Percentiles rank a stretch among this genome's conserved stretches.
Conservation (phyloP, 1,140 invertebrate species). For the Leptinotarsa lineolata region DNA sequence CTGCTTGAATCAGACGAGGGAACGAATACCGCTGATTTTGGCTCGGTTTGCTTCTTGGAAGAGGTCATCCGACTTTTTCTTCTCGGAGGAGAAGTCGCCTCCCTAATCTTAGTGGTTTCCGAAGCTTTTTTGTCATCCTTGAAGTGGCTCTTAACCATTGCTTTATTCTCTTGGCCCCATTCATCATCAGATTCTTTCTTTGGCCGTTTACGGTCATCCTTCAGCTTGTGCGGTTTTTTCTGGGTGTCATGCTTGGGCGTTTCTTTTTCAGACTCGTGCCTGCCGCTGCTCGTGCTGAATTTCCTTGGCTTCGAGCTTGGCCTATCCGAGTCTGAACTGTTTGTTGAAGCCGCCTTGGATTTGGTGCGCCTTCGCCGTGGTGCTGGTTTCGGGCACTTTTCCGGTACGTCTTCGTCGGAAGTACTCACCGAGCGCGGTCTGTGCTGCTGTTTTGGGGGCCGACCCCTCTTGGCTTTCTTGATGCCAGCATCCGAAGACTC, state of each 20-base stretch:
- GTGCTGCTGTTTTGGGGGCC: conserved; percentile 36
- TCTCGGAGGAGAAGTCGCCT: conserved; percentile 48
- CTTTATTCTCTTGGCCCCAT: conserved; percentile 47
- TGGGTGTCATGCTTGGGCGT: conserved; percentile 19
- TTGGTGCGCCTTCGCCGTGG: conserved; percentile 37
- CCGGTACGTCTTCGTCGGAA: conserved; percentile 46
- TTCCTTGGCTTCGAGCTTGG: conserved; percentile 30
- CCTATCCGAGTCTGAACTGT: conserved; percentile 44
- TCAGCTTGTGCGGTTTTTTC: conserved; percentile 29
- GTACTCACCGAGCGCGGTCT: conserved; percentile 43
- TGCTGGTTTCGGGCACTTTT: conserved; percentile 40
- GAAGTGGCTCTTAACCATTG: conserved; percentile 41
- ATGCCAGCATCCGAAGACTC: conserved; percentile 34
- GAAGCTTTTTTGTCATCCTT: conserved; percentile 37
- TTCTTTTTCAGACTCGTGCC: conserved; percentile 31
- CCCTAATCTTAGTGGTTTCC: conserved; percentile 43
- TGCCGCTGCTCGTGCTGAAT: conserved; percentile 11
- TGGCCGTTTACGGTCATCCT: conserved; percentile 39
- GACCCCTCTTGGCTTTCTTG: conserved; percentile 35
- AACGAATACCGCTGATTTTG: conserved; percentile 45
- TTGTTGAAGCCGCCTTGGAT: conserved; percentile 40
- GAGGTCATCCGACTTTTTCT: conserved; percentile 40
- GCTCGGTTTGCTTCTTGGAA: conserved; percentile 28
- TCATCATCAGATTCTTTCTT: conserved; percentile 47
- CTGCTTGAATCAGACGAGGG: conserved; percentile 54